phyloP scores from a whole-genome alignment of 2,888 invertebrate species.

The Pediacus dermestoides region DNA sequence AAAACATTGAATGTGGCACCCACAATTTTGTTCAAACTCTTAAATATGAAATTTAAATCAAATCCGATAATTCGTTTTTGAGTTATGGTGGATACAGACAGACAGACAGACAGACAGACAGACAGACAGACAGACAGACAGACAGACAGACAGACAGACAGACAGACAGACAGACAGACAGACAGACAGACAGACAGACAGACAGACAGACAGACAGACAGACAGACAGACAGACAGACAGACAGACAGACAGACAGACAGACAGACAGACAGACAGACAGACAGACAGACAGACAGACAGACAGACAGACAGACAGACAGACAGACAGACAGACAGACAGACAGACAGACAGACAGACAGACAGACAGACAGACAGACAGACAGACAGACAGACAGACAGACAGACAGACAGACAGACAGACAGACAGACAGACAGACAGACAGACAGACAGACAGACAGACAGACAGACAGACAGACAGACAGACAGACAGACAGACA shows the following conservation, averaged over 20 bases:
- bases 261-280: slow-evolving; percentile 26
- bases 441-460: slow-evolving; percentile 35
- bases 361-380: slow-evolving; percentile 25
- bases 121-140: slow-evolving; percentile 8
- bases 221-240: slow-evolving; percentile 24
- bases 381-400: slow-evolving; percentile 25
- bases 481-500: slow-evolving; percentile 25
- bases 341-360: slow-evolving; percentile 25
- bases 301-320: slow-evolving; percentile 24
- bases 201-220: slow-evolving; percentile 22
- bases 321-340: slow-evolving; percentile 25
- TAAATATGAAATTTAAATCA: no score
- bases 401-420: slow-evolving; percentile 24
- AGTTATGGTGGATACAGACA: no score
- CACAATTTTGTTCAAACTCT: no score
- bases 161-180: slow-evolving; percentile 8
- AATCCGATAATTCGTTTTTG: no score
- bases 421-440: slow-evolving; percentile 24
- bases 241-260: slow-evolving; percentile 26
- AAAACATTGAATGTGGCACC: no score
- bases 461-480: slow-evolving; percentile 38
- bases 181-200: slow-evolving; percentile 8
- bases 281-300: slow-evolving; percentile 24
- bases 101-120: slow-evolving; percentile 8
- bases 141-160: slow-evolving; percentile 8